These are phyloP conservation scores for Anorthoa munda DNA, from an alignment of 2,888 invertebrate species.

Conservation along the genomic window DNA sequence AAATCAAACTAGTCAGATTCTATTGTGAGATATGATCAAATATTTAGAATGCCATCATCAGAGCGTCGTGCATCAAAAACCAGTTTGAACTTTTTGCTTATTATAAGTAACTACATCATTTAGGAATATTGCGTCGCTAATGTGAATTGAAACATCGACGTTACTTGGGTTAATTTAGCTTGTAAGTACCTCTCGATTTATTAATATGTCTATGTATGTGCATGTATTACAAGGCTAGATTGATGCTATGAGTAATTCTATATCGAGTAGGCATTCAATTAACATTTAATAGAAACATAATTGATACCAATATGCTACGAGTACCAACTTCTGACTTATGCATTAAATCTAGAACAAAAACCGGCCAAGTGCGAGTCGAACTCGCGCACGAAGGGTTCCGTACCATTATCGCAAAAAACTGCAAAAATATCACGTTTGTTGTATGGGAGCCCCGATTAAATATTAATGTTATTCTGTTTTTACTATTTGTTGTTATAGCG, in stretches of 20 bases:
- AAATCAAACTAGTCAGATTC: conserved; percentile 35
- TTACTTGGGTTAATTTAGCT: conserved; percentile 21
- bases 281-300: conserved; percentile 23
- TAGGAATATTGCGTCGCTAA: conserved; percentile 20
- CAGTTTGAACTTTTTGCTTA: conserved; percentile 37
- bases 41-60: conserved; percentile 38
- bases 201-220: neutral
- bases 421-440: no score
- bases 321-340: neutral
- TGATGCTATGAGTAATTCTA: conserved; percentile 27
- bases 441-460: no score
- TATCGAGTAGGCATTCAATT: conserved; percentile 16
- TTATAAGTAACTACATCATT: conserved; percentile 9
- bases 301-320: conserved; percentile 10
- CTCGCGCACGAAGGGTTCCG: no score
- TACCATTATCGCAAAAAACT: no score
- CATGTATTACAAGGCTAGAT: conserved; percentile 37
- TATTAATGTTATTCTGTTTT: no score
- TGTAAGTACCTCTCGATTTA: neutral
- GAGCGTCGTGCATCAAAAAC: conserved; percentile 37
- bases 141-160: conserved; percentile 38
- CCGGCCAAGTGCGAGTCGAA: no score
- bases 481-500: no score
- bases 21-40: conserved; percentile 48
- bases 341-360: neutral